Evolutionary conservation across 2,797 vertebrate genomes (phyloP), one percentile per base, ranked within the genome.

Genomic region (Melanotaenia maccullochi): DNA sequence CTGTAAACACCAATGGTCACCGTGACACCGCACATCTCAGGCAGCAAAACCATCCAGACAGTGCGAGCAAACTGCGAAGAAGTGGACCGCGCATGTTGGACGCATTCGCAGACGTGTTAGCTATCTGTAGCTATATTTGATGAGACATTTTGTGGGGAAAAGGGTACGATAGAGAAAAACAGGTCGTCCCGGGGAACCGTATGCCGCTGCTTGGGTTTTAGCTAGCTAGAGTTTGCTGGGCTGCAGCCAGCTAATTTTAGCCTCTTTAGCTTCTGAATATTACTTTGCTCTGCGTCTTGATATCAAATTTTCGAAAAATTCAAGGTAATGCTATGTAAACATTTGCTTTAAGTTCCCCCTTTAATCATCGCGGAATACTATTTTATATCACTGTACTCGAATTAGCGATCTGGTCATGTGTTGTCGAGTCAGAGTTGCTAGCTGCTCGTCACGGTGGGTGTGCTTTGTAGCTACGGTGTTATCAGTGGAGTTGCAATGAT

Each of bases 161-260:
- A 18, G 54, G 35, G 24, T 54, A 58, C 7, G 12, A 13, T 24
- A 0, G 28, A 25, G 55, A 52, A 12, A 2, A 36, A 7, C 71
- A 49, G 44, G 24, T 38, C 33, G 42, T 61, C 13, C 57, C n/a
- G 8, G 63, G 42, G 60, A 59, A 60, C 63, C 56, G 58, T 8
- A 55, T 78, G 80, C 71, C 61, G 28, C 60, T 20, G 75, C 28
- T 56, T 14, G 47, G 73, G 42, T 42, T 44, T 24, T 60, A 76
- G 81, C 78, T 81, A 81, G 52, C 72, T 35, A 24, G 36, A 14
- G 24, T 63, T 64, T 55, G 58, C 78, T 84, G 80, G 76, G 76
- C 33, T 47, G 36, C 47, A 58, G 79, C 70, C 74, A 85, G 86
- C 75, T 87, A 89, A 78, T 79, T 85, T 88, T 89, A 87, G 85